Percentiles rank a stretch among this genome's conserved stretches.
phyloP scores from a whole-genome alignment of 2,113 vertebrate genomes.

The Aspidoscelis tigris region DNA sequence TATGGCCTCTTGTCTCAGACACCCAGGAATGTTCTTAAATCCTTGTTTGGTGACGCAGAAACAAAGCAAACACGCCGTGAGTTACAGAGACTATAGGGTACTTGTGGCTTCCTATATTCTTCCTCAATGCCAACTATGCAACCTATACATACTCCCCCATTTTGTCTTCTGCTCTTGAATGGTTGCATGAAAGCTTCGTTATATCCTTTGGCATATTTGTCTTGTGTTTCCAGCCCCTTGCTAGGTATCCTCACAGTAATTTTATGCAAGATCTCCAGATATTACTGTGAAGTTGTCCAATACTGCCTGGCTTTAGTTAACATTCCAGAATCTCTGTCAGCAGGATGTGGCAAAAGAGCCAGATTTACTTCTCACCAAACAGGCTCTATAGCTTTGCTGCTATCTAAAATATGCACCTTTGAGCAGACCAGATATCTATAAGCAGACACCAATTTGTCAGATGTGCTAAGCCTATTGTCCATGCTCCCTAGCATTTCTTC shows the following conservation, averaged over 20 bases:
- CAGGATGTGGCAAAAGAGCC: neutral
- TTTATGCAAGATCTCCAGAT: neutral
- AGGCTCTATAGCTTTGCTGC: neutral
- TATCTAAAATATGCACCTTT: neutral
- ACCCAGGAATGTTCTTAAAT: neutral
- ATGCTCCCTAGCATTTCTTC: neutral
- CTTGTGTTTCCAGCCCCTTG: neutral
- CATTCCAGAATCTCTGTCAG: neutral
- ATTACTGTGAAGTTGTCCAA: rapidly evolving
- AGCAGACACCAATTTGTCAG: neutral
- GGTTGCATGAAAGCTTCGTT: neutral
- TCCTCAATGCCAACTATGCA: neutral
- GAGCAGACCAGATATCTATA: neutral
- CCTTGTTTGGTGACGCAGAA: too few relatives aligned
- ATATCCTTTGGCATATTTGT: neutral
- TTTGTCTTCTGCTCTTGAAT: neutral
- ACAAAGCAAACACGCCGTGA: neutral
- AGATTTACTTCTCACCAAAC: neutral
- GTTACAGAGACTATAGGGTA: too few relatives aligned
- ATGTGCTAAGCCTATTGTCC: neutral
- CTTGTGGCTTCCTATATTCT: too few relatives aligned
- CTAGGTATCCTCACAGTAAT: too few relatives aligned
- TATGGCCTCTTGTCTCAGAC: neutral
- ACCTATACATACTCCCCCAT: neutral
- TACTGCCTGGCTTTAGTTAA: neutral